Conservation (phyloP, 30 jellyfish, hydroid and myxozoan genomes). For the Chrysaora quinquecirrha region DNA sequence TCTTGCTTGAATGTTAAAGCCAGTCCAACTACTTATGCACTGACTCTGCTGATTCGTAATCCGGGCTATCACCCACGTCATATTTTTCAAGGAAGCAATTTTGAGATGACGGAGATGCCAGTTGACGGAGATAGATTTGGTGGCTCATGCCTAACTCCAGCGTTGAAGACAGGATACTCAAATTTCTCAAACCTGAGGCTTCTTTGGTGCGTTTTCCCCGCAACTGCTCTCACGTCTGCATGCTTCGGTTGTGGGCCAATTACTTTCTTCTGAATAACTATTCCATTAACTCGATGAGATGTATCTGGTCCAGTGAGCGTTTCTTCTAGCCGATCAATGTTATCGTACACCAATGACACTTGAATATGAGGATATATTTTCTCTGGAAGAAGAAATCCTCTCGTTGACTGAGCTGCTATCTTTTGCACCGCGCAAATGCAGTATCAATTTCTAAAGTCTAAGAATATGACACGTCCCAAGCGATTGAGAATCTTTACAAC, state of each 20-base stretch:
- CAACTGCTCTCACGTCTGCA: not conserved
- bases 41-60: not conserved
- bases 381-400: not conserved
- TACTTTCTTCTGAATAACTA: slow-evolving; percentile 6
- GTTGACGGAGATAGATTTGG: not conserved
- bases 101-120: not conserved
- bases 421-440: slow-evolving; percentile 10
- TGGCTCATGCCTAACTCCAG: slow-evolving; percentile 17
- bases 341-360: not conserved
- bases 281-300: slow-evolving; percentile 34
- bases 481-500: slow-evolving; percentile 18
- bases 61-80: slow-evolving; percentile 13
- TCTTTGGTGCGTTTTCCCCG: slow-evolving; percentile 1
- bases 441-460: slow-evolving; percentile 16
- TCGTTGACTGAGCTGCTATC: slow-evolving; percentile 3
- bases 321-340: too few species aligned
- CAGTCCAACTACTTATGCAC: slow-evolving; percentile 22
- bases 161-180: slow-evolving; percentile 8
- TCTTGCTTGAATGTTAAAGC: slow-evolving; percentile 12
- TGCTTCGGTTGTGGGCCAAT: slow-evolving; percentile 6
- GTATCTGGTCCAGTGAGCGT: slow-evolving; percentile 40
- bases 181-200: not conserved
- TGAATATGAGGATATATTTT: not conserved
- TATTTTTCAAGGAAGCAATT: not conserved
- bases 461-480: slow-evolving; percentile 19